These are phyloP conservation scores for Tachycineta bicolor DNA, from an alignment of 2,113 vertebrate genomes.

Conservation along the genomic window DNA sequence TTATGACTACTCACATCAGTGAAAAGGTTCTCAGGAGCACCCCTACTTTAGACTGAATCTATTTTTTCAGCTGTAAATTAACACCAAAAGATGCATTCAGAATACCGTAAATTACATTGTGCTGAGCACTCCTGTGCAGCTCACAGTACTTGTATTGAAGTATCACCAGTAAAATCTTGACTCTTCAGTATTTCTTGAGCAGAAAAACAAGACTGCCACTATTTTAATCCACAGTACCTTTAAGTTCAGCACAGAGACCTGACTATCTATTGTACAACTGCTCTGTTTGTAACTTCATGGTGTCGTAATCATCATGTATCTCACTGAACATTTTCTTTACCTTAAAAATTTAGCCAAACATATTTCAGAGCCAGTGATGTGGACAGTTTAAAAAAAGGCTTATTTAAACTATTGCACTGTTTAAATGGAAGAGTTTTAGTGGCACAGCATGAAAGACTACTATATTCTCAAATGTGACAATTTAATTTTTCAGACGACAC, in stretches of 20 bases:
- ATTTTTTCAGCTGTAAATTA: not conserved
- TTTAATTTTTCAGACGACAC: not conserved
- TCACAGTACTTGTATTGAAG: not conserved
- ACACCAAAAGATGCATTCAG: not conserved
- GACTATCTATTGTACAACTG: not conserved
- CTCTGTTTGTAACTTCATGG: not conserved
- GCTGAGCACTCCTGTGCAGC: not conserved
- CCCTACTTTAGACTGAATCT: not conserved
- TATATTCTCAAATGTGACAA: not conserved
- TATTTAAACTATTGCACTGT: not conserved
- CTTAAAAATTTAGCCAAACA: not conserved
- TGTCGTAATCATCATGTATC: not conserved
- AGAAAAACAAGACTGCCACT: not conserved
- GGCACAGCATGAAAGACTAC: not conserved
- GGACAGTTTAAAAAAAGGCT: not conserved
- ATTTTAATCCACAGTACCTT: not conserved
- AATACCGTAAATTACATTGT: accelerated
- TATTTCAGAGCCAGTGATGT: not conserved
- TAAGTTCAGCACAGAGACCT: not conserved
- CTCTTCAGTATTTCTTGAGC: not conserved
- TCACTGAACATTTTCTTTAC: not conserved
- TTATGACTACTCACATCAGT: not conserved
- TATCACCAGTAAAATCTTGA: not conserved
- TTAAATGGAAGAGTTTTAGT: slow-evolving; percentile 1
- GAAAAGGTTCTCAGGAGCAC: not conserved